Conservation (phyloP, 2,888 invertebrate genomes). For the Operophtera brumata region DNA sequence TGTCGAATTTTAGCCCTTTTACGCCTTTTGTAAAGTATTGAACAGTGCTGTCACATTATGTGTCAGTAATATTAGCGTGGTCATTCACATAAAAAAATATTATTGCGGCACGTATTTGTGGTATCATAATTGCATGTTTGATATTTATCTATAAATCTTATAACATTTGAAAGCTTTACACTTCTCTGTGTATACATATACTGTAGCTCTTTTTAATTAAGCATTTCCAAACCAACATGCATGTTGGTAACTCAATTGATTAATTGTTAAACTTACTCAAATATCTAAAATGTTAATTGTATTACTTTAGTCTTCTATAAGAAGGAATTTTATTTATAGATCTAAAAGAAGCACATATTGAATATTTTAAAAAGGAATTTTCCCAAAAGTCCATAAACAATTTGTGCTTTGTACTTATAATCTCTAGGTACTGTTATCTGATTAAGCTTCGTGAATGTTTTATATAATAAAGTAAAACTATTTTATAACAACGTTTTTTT, state of each 20-base stretch:
- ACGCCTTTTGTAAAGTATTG: conserved; percentile 3
- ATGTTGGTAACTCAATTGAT: background rate
- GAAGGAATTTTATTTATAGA: background rate
- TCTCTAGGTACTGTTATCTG: conserved; percentile 4
- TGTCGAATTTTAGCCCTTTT: no score
- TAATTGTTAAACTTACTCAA: background rate
- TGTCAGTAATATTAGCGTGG: conserved; percentile 1
- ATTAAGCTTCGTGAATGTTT: conserved; percentile 11
- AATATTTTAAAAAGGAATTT: background rate
- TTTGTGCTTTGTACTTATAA: background rate
- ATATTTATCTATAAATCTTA: conserved; percentile 25
- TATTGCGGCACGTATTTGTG: background rate
- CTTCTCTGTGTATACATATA: background rate
- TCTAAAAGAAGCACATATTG: conserved; percentile 3
- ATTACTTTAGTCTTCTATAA: background rate
- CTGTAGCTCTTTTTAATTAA: conserved; percentile 1
- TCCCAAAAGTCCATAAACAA: no score
- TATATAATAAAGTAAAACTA: conserved; percentile 3
- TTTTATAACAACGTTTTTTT: conserved; percentile 13
- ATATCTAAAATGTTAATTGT: conserved; percentile 1
- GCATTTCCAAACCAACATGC: background rate
- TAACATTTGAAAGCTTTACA: conserved; percentile 14
- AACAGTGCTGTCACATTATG: background rate
- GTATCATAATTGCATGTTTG: conserved; percentile 14
- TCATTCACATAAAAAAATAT: background rate